A percentile compares a stretch with the other conserved stretches of the same genome.
Evolutionary conservation across 2,113 vertebrate genomes (phyloP).

Genomic region (Echinops telfairi): DNA sequence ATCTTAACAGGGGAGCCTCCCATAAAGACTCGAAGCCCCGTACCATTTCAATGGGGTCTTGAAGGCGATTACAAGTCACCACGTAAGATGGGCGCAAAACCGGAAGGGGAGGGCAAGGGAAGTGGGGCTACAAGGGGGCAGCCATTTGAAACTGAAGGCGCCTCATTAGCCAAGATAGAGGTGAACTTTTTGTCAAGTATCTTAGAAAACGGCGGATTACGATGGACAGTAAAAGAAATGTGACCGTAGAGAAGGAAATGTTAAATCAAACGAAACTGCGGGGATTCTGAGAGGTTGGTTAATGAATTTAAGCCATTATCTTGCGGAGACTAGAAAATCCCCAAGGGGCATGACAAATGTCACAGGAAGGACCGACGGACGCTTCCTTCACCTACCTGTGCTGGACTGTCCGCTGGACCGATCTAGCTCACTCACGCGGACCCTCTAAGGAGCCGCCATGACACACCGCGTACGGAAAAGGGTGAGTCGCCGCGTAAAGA

Average conservation of each 20-base stretch:
- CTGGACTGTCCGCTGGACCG: neutral
- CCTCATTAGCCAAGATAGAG: neutral
- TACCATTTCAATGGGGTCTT: neutral
- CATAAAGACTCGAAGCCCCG: neutral
- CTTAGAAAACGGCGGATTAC: neutral
- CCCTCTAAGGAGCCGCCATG: fast-evolving
- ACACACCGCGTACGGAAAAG: fast-evolving
- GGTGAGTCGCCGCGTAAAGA: neutral
- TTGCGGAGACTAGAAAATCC: neutral
- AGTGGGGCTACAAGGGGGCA: neutral
- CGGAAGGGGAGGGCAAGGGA: neutral
- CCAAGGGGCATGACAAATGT: neutral
- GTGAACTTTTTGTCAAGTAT: neutral
- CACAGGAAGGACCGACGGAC: neutral
- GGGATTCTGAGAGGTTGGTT: neutral
- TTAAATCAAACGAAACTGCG: neutral
- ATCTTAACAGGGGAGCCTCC: neutral
- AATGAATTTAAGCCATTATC: neutral
- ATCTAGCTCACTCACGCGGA: neutral
- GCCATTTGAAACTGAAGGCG: neutral
- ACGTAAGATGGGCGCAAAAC: neutral
- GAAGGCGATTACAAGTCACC: neutral
- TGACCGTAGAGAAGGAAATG: neutral
- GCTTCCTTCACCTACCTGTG: conserved; percentile 61
- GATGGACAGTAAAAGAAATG: neutral